These are phyloP conservation scores for Dasysyrphus albostriatus DNA, from an alignment of 2,888 invertebrate species.

Conservation along the genomic window DNA sequence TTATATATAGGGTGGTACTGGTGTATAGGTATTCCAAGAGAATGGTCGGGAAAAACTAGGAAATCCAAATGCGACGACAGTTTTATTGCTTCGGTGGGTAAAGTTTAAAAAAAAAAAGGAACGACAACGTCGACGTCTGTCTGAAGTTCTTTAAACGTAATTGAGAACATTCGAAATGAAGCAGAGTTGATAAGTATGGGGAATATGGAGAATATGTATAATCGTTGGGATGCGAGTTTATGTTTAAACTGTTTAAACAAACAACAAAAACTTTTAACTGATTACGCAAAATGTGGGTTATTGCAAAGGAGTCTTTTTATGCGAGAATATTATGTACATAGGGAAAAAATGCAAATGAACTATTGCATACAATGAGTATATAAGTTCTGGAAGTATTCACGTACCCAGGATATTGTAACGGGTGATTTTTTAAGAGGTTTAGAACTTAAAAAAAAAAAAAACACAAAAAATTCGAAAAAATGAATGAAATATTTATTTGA, in stretches of 20 bases:
- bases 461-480: too few species aligned
- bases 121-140: constrained; percentile 15
- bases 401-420: not conserved
- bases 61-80: constrained; percentile 61
- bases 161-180: constrained; percentile 42
- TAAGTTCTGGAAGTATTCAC: not conserved
- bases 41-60: constrained; percentile 31
- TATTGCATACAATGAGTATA: not conserved
- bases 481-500: too few species aligned
- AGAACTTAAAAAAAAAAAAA: too few species aligned
- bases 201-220: constrained; percentile 16
- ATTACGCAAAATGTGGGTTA: constrained; percentile 45
- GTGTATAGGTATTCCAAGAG: not conserved
- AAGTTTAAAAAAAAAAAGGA: constrained; percentile 3
- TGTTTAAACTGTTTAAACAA: constrained; percentile 2
- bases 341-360: constrained; percentile 17
- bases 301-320: constrained; percentile 23
- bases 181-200: constrained; percentile 36
- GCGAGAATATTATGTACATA: not conserved
- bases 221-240: constrained; percentile 39
- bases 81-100: constrained; percentile 58
- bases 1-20: not conserved
- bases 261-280: constrained; percentile 35
- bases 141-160: constrained; percentile 48
- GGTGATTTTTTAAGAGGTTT: too few species aligned